phyloP scores from a whole-genome alignment of 2,797 vertebrate genomes.

The Hipposideros larvatus region DNA sequence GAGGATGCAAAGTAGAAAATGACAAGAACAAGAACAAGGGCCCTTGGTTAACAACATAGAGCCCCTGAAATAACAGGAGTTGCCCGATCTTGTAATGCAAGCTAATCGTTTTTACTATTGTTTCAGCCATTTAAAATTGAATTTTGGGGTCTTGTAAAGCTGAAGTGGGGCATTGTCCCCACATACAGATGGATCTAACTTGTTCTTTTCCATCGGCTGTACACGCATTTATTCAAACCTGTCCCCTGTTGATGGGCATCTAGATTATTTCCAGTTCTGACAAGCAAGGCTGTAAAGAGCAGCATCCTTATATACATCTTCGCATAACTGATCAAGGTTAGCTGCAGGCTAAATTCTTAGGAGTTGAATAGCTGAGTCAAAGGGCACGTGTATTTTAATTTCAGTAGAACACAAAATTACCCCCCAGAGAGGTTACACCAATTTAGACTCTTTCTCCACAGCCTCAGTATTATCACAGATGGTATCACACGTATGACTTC shows the following conservation, averaged over 20 bases:
- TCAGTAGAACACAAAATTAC: not conserved
- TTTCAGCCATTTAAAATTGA: not conserved
- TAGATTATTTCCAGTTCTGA: not conserved
- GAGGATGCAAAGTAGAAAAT: not conserved
- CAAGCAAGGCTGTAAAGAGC: not conserved
- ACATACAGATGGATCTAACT: not conserved
- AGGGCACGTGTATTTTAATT: not conserved
- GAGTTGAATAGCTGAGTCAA: not conserved
- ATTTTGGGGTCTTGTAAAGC: not conserved
- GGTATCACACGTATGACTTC: not conserved
- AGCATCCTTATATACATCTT: not conserved
- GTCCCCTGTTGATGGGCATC: not conserved
- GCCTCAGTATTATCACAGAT: not conserved
- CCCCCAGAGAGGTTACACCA: not conserved
- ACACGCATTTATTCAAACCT: not conserved
- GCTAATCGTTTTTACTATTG: not conserved
- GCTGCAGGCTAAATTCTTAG: not conserved
- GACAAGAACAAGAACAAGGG: not conserved
- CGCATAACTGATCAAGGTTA: not conserved
- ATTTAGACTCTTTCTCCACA: not conserved
- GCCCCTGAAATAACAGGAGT: not conserved
- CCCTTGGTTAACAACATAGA: not conserved
- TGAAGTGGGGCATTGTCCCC: not conserved
- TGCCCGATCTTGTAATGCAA: not conserved
- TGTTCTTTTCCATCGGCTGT: not conserved